Evolutionary conservation across 1,140 invertebrate genomes (phyloP).

Genomic region (Sminthurinus signatus): DNA sequence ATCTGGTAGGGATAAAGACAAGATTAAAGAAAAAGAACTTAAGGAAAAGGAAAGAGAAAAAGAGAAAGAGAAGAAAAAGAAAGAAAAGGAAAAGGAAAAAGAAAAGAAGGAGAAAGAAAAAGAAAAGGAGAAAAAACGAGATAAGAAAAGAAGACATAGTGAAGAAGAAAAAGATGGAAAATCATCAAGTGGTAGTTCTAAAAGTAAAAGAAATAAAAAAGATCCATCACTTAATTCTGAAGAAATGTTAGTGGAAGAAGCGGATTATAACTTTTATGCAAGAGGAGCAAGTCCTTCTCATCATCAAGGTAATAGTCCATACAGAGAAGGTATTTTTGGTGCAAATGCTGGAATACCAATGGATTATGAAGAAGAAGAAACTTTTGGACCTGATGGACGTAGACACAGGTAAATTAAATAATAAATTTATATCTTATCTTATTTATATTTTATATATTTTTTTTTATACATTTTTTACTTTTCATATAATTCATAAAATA

Average conservation of each 20-base stretch:
- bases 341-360: neutral
- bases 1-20: neutral
- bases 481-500: too few species aligned
- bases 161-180: conserved; percentile 21
- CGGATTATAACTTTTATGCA: conserved; percentile 69
- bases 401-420: neutral
- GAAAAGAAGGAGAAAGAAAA: conserved; percentile 22
- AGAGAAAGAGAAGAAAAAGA: conserved; percentile 22
- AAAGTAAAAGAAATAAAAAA: conserved; percentile 49
- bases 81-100: conserved; percentile 27
- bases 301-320: neutral
- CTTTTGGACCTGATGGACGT: neutral
- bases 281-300: conserved; percentile 56
- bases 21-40: conserved; percentile 14
- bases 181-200: conserved; percentile 11
- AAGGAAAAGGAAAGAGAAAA: conserved; percentile 17
- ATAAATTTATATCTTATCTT: neutral
- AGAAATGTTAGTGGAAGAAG: conserved; percentile 55
- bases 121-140: conserved; percentile 17
- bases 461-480: too few species aligned
- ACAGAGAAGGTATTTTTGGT: neutral
- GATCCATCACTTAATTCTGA: too few species aligned
- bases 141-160: conserved; percentile 17
- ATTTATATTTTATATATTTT: too few species aligned
- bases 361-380: neutral